Conservation (phyloP, 2,888 invertebrate species). For the Tillus elongatus region DNA sequence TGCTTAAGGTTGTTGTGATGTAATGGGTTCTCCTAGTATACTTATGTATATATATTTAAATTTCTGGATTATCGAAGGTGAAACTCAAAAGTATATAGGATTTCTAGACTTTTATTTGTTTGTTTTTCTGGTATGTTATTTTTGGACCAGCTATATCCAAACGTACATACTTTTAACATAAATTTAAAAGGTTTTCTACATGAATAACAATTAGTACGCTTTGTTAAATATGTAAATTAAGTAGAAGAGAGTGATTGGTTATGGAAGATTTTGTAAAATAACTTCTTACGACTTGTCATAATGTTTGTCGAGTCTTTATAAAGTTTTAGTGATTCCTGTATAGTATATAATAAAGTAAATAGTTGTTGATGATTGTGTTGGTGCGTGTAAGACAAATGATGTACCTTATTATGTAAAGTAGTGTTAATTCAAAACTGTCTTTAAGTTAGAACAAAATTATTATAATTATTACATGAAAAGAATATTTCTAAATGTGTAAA, state of each 20-base stretch:
- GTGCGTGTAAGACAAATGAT: slow-evolving; percentile 38
- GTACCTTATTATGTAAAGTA: slow-evolving; percentile 44
- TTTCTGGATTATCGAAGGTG: no score
- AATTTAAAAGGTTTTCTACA: no score
- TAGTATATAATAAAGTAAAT: slow-evolving; percentile 33
- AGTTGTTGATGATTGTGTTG: slow-evolving; percentile 36
- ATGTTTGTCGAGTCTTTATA: slow-evolving; percentile 14
- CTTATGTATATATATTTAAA: no score
- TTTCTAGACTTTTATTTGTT: no score
- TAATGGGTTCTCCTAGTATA: no score
- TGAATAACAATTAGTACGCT: slow-evolving; percentile 30
- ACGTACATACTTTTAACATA: no score
- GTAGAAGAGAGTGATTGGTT: slow-evolving; percentile 23
- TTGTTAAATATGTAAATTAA: slow-evolving; percentile 28
- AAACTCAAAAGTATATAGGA: no score
- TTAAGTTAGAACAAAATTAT: slow-evolving; percentile 39
- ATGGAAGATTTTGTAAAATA: slow-evolving; percentile 11
- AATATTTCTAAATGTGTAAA: slow-evolving; percentile 44
- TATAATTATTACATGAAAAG: slow-evolving; percentile 40
- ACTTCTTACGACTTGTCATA: slow-evolving; percentile 13
- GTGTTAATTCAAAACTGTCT: slow-evolving; percentile 36
- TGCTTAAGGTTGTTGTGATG: no score
- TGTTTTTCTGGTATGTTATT: no score
- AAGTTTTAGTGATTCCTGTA: slow-evolving; percentile 38
- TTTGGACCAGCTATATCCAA: no score